These are phyloP conservation scores for Apotomis betuletana DNA, from an alignment of 2,888 invertebrate genomes.

Conservation along the genomic window DNA sequence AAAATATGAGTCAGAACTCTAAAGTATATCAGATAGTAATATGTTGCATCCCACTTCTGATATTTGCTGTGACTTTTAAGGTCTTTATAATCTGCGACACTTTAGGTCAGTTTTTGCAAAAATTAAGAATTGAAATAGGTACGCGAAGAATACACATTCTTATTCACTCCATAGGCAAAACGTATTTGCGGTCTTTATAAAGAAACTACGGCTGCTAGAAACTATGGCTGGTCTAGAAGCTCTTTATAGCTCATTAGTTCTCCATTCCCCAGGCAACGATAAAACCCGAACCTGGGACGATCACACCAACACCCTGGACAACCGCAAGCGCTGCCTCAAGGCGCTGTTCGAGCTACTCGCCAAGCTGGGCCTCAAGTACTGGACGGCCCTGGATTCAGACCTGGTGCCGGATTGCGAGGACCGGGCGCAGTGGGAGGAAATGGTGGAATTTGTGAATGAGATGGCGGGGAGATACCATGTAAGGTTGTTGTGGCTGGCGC, in stretches of 20 bases:
- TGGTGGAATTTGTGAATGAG: conserved; percentile 82
- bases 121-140: too few relatives aligned
- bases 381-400: conserved; percentile 86
- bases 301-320: conserved; percentile 79
- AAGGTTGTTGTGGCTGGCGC: conserved; percentile 85
- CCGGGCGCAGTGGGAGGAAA: conserved; percentile 82
- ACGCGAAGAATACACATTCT: too few relatives aligned
- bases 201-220: too few relatives aligned
- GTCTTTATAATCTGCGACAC: too few relatives aligned
- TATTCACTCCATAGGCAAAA: too few relatives aligned
- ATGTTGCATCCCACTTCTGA: too few relatives aligned
- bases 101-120: too few relatives aligned
- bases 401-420: conserved; percentile 85
- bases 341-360: conserved; percentile 85
- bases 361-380: conserved; percentile 85
- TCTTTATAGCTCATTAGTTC: background rate
- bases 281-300: conserved; percentile 84
- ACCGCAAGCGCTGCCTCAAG: conserved; percentile 83
- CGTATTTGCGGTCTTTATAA: too few relatives aligned
- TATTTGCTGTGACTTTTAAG: too few relatives aligned
- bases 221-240: too few relatives aligned
- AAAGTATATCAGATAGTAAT: too few relatives aligned
- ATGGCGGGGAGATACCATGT: conserved; percentile 82
- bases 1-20: too few relatives aligned
- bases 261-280: conserved; percentile 62